Conservation (phyloP, 2,113 vertebrate genomes). For the Cinclus cinclus region DNA sequence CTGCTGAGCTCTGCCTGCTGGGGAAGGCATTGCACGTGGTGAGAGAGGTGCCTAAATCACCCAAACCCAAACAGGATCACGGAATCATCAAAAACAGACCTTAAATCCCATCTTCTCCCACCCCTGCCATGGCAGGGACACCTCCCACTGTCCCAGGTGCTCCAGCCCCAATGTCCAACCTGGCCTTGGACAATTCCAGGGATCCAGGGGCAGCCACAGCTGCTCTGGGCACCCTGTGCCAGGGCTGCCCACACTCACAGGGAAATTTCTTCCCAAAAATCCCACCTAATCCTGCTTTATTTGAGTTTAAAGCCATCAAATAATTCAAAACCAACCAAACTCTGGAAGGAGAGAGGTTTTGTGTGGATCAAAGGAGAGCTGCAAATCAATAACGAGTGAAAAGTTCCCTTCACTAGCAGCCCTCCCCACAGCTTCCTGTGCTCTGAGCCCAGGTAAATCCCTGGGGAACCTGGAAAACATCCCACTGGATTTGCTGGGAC, state of each 20-base stretch:
- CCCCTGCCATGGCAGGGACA: background rate
- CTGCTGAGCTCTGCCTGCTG: background rate
- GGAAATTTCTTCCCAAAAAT: rapidly evolving
- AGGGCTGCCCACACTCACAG: rapidly evolving
- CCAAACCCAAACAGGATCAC: background rate
- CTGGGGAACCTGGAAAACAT: background rate
- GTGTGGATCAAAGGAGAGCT: background rate
- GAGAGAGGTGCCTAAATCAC: background rate
- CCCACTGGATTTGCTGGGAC: background rate
- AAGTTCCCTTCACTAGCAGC: background rate
- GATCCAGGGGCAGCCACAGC: background rate
- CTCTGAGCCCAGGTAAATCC: background rate
- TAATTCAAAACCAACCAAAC: background rate
- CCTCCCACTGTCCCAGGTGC: background rate
- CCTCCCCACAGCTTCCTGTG: background rate
- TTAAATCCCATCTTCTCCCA: rapidly evolving
- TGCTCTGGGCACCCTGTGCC: background rate
- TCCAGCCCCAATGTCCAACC: background rate
- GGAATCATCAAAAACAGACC: background rate
- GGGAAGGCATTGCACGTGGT: background rate
- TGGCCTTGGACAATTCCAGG: background rate
- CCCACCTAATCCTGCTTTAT: background rate
- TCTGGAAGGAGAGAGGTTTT: background rate
- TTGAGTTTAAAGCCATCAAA: background rate
- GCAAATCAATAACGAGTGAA: background rate